These are phyloP conservation scores for Drosophila serrata DNA, from an alignment of 1,140 invertebrate species.

Conservation along the genomic window DNA sequence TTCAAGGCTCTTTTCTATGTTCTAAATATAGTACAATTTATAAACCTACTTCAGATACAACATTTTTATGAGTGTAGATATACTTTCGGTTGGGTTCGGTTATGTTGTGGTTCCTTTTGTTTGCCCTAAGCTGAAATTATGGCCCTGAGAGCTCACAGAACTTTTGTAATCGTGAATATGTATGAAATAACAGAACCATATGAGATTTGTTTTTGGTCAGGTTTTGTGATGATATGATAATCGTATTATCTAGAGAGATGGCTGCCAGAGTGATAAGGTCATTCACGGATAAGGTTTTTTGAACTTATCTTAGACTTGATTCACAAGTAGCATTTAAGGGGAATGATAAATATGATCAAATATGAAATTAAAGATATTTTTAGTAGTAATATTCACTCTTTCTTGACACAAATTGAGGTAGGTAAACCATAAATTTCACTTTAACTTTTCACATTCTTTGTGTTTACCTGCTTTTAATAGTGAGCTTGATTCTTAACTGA, in stretches of 20 bases:
- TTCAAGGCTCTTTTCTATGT: not conserved
- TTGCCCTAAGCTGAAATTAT: conserved; percentile 59
- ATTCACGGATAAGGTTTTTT: conserved; percentile 3
- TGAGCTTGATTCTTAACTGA: conserved; percentile 37
- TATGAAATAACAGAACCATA: conserved; percentile 21
- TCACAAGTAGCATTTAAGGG: not conserved
- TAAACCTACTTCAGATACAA: not conserved
- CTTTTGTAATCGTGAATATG: conserved; percentile 9
- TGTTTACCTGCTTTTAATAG: conserved; percentile 12
- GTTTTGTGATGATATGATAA: conserved; percentile 27
- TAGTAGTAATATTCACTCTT: not conserved
- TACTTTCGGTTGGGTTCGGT: conserved; percentile 42
- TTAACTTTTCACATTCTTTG: not conserved
- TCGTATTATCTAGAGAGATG: conserved; percentile 28
- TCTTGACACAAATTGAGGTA: conserved; percentile 15
- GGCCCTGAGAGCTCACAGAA: conserved; percentile 41
- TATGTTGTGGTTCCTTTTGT: conserved; percentile 20
- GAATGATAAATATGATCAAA: not conserved
- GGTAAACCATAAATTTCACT: conserved; percentile 19
- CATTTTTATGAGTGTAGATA: conserved; percentile 29
- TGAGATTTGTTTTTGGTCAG: conserved; percentile 28
- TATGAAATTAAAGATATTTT: not conserved
- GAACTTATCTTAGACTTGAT: not conserved
- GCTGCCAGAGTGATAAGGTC: conserved; percentile 10
- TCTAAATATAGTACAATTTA: not conserved